Evolutionary conservation across 2,113 vertebrate genomes (phyloP).

Genomic region (Microcebus lehilahytsara): DNA sequence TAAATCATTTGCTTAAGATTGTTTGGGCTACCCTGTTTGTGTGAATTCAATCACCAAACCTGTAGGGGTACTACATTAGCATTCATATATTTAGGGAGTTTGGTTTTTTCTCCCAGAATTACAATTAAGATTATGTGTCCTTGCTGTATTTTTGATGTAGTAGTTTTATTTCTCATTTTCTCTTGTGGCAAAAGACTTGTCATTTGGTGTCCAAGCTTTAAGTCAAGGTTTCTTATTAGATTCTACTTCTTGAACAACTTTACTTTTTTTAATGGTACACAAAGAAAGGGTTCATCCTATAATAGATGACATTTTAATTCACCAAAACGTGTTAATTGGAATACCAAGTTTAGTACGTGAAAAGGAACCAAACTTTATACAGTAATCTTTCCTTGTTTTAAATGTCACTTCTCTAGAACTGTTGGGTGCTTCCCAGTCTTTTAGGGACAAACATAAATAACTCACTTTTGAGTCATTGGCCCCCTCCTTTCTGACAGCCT

Average conservation of each 20-base stretch:
- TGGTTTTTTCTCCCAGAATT: neutral
- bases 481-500: neutral
- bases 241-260: neutral
- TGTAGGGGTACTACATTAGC: neutral
- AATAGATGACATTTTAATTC: neutral
- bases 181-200: neutral
- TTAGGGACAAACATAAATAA: neutral
- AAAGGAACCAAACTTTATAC: neutral
- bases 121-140: neutral
- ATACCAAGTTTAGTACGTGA: neutral
- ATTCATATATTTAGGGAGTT: neutral
- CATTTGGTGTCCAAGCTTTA: neutral
- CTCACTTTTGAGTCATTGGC: neutral
- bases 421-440: neutral
- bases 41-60: neutral
- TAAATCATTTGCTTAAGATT: neutral
- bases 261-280: neutral
- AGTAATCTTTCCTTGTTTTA: neutral
- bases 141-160: neutral
- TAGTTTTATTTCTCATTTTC: neutral
- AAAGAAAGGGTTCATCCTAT: neutral
- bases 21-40: neutral
- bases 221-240: neutral
- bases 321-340: neutral
- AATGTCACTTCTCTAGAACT: neutral